Base-by-base conservation (phyloP, 2,797 vertebrate genomes). In the Onychomys leucogaster region DNA sequence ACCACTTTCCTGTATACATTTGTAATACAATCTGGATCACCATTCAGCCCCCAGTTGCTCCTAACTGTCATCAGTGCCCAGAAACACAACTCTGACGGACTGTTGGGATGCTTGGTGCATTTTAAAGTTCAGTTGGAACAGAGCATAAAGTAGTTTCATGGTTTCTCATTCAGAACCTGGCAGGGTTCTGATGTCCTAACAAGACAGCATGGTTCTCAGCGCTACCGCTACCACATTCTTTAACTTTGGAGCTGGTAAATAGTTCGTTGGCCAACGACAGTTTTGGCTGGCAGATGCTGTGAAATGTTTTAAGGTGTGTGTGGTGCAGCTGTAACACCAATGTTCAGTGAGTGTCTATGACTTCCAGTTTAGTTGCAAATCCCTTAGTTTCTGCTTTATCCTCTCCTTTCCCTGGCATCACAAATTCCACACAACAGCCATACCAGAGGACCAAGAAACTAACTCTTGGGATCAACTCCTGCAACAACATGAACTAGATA, bases 1-100 rank as follows among this genome's bases (percentile, higher is more conserved):
- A 95, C 67, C 67, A 57, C 93, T 97, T 97, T 94, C 71, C 27
- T 63, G 43, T 57, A 96, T 96, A 90, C 55, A 97, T 97, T 96
- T 65, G 96, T 95, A 93, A 78, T 77, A 94, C 81, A 88, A 16
- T 89, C 59, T 94, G 91, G 91, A 95, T 91, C 37, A 81, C 21
- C 23, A 21, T 63, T 96, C 34, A 94, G 80, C 21, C 21, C 21
- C 94, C 78, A 95, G 88, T 77, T 96, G 92, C 85, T 85, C 82
- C 81, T 83, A 95, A 81, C 37, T 89, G 86, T 94, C 82, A 96
- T 95, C 93, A 97, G 57, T 86, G 89, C 84, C 81, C 67, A 92
- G 95, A 90, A 32, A 91, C 59, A 78, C 46, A 82, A 67, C 29
- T 71, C 23, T 82, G 84, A 41, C 57, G 43, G 57, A 89, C n/a